Conservation (phyloP, 1,140 invertebrate genomes). For the Polypedilum vanderplanki region DNA sequence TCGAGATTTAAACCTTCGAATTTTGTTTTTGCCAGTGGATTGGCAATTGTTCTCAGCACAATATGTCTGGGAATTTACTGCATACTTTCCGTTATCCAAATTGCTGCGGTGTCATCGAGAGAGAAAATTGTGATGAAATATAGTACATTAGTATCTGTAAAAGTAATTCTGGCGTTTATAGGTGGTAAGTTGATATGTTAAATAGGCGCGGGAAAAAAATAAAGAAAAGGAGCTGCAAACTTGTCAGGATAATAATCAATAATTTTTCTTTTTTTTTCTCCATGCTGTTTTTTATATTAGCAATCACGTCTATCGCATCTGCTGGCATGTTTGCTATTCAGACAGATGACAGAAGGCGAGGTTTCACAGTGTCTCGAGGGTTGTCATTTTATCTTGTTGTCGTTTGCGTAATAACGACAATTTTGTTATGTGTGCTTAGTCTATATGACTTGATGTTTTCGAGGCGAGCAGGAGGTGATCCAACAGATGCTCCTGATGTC, state of each 20-base stretch:
- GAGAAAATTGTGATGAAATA: conserved; percentile 71
- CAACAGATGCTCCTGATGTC: conserved; percentile 55
- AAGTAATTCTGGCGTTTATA: conserved; percentile 64
- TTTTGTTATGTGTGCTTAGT: conserved; percentile 64
- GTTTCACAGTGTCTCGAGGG: conserved; percentile 64
- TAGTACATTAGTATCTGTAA: conserved; percentile 62
- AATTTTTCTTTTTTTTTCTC: background rate
- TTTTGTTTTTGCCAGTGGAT: conserved; percentile 68
- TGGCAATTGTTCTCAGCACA: conserved; percentile 63
- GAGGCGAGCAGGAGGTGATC: conserved; percentile 63
- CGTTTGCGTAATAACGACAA: conserved; percentile 64
- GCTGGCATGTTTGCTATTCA: conserved; percentile 73
- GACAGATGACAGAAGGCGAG: conserved; percentile 64
- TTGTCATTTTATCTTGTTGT: conserved; percentile 78
- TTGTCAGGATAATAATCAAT: background rate
- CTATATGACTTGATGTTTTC: conserved; percentile 69
- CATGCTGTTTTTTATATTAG: conserved; percentile 44
- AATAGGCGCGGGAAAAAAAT: background rate
- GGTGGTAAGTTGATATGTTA: conserved; percentile 57
- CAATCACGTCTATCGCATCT: conserved; percentile 65
- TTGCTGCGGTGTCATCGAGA: conserved; percentile 75
- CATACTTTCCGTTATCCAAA: conserved; percentile 66
- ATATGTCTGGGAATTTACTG: conserved; percentile 65
- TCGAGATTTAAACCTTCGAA: conserved; percentile 69
- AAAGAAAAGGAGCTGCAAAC: no score